Percentiles rank a stretch among this genome's conserved stretches.
phyloP scores from a whole-genome alignment of 1,140 invertebrate species.

The Habropoda laboriosa region DNA sequence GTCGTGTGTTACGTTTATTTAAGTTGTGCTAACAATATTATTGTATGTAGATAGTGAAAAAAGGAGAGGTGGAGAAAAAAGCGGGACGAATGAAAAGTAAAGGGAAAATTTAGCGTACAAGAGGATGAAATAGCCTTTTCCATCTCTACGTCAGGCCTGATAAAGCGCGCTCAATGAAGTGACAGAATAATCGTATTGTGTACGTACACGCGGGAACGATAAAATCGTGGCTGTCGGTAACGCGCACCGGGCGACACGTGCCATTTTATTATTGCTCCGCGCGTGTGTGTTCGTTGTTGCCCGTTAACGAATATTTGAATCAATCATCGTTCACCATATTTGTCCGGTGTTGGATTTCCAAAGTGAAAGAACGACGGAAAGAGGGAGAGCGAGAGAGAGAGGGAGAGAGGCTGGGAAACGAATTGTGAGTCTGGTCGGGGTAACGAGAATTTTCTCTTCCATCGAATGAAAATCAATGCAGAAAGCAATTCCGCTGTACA shows the following conservation, averaged over 20 bases:
- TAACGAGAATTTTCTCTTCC: no score
- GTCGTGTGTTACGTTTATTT: no score
- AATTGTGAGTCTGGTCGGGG: no score
- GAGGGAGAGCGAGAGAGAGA: no score
- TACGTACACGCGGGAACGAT: slow-evolving; percentile 21
- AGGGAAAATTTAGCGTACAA: no score
- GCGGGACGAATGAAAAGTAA: no score
- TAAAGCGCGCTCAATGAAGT: slow-evolving; percentile 46
- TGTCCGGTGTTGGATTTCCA: background rate
- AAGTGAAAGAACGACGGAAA: background rate
- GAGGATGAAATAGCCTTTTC: slow-evolving; percentile 47
- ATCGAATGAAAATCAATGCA: no score
- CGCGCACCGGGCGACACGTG: background rate
- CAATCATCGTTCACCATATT: slow-evolving; percentile 23
- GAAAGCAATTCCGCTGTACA: no score
- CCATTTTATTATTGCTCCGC: background rate
- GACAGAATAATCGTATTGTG: slow-evolving; percentile 45
- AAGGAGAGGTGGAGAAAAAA: no score
- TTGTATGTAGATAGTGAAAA: no score
- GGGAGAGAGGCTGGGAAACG: no score
- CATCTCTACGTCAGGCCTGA: slow-evolving; percentile 41
- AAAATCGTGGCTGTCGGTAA: slow-evolving; percentile 29
- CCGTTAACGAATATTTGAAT: slow-evolving; percentile 13
- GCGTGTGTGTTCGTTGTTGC: background rate
- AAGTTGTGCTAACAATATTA: no score